Percentiles rank a stretch among this genome's conserved stretches.
These are phyloP conservation scores for Andrena fulva DNA, from an alignment of 2,888 invertebrate genomes.

Conservation along the genomic window DNA sequence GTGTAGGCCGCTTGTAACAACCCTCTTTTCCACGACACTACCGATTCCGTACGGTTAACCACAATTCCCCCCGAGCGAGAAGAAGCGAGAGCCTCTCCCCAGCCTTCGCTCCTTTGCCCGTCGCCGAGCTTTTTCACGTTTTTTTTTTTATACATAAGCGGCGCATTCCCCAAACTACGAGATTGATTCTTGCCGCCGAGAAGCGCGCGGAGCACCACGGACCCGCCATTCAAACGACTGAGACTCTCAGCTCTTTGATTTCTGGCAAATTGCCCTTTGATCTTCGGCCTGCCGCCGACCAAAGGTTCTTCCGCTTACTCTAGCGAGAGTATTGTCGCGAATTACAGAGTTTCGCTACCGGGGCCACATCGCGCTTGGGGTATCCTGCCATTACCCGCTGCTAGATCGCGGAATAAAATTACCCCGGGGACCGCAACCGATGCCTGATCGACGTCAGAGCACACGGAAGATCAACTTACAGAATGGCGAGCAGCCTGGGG, in stretches of 20 bases:
- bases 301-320: no score
- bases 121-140: slow-evolving; percentile 23
- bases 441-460: slow-evolving; percentile 20
- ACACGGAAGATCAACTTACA: slow-evolving; percentile 21
- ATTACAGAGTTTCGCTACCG: neutral
- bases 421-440: slow-evolving; percentile 8
- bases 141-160: slow-evolving; percentile 28
- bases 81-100: slow-evolving; percentile 47
- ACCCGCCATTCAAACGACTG: neutral
- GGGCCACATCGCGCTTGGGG: no score
- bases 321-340: neutral
- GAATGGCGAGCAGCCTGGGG: slow-evolving; percentile 4
- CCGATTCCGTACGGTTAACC: slow-evolving; percentile 72
- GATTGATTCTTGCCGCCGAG: slow-evolving; percentile 1
- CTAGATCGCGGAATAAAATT: neutral
- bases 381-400: neutral
- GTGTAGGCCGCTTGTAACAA: slow-evolving; percentile 72
- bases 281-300: no score
- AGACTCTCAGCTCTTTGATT: neutral
- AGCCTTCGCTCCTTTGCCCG: neutral
- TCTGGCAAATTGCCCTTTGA: no score
- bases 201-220: neutral
- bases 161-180: slow-evolving; percentile 36
- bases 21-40: slow-evolving; percentile 68
- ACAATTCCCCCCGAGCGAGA: slow-evolving; percentile 61